Evolutionary conservation across 2,113 vertebrate genomes (phyloP).

Genomic region (Chionis minor): DNA sequence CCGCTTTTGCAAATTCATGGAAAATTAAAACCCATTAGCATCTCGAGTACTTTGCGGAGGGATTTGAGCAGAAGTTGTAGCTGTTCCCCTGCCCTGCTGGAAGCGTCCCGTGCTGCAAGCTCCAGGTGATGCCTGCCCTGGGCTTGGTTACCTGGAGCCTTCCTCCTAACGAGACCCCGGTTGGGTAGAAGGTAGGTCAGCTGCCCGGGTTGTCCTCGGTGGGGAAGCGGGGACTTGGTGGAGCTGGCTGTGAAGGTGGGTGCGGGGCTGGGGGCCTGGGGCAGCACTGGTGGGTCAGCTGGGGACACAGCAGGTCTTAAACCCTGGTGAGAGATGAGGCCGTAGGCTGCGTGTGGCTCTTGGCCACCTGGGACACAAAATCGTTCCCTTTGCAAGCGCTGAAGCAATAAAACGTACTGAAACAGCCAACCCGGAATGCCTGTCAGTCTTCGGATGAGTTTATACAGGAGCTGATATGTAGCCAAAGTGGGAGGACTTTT

Average conservation of each 20-base stretch:
- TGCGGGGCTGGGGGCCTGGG: background rate
- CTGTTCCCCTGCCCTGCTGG: background rate
- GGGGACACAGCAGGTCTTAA: background rate
- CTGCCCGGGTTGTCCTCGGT: accelerated
- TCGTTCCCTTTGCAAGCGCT: accelerated
- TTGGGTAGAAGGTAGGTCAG: accelerated
- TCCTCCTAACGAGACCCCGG: accelerated
- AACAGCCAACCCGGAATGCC: background rate
- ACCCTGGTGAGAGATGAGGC: background rate
- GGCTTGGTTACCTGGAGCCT: background rate
- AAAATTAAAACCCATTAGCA: background rate
- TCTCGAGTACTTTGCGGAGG: background rate
- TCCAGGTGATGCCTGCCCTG: background rate
- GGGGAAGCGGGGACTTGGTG: background rate
- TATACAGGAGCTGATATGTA: background rate
- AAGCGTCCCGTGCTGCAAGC: accelerated
- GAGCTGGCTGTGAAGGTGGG: background rate
- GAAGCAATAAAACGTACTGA: background rate
- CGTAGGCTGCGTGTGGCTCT: background rate
- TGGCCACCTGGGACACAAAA: background rate
- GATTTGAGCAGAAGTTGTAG: background rate
- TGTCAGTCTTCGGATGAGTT: background rate
- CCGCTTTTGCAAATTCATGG: conserved; percentile 19
- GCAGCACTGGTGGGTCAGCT: accelerated
- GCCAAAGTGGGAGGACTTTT: conserved; percentile 11